phyloP scores from a whole-genome alignment of 2,888 invertebrate genomes.

The Operophtera brumata region DNA sequence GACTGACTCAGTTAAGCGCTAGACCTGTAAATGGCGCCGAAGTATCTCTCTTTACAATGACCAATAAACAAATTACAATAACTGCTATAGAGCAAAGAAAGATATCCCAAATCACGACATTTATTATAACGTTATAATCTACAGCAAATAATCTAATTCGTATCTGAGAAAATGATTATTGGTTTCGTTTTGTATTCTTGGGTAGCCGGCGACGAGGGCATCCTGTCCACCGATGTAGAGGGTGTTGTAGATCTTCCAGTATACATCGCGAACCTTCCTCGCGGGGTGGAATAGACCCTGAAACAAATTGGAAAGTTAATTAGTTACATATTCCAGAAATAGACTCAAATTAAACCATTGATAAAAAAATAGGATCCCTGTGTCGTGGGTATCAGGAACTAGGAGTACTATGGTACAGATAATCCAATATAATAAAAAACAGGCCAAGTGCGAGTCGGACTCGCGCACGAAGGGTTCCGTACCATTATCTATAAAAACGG shows the following conservation, averaged over 20 bases:
- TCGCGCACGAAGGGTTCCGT: too few relatives aligned
- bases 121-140: constrained; percentile 53
- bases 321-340: too few relatives aligned
- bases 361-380: too few relatives aligned
- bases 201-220: constrained; percentile 97
- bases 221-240: constrained; percentile 99
- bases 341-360: too few relatives aligned
- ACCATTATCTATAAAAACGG: too few relatives aligned
- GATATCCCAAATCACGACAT: constrained; percentile 29
- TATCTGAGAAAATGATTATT: constrained; percentile 96
- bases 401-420: too few relatives aligned
- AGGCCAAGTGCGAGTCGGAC: too few relatives aligned
- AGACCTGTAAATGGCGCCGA: too few relatives aligned
- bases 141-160: constrained; percentile 95
- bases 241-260: constrained; percentile 99
- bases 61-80: constrained; percentile 2
- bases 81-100: constrained; percentile 30
- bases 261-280: constrained; percentile 98
- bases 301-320: constrained; percentile 44
- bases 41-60: too few relatives aligned
- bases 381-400: too few relatives aligned
- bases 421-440: too few relatives aligned
- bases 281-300: constrained; percentile 99
- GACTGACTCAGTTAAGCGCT: too few relatives aligned
- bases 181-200: constrained; percentile 97